phyloP scores from a whole-genome alignment of 1,140 invertebrate genomes.

The Ceratina australensis region DNA sequence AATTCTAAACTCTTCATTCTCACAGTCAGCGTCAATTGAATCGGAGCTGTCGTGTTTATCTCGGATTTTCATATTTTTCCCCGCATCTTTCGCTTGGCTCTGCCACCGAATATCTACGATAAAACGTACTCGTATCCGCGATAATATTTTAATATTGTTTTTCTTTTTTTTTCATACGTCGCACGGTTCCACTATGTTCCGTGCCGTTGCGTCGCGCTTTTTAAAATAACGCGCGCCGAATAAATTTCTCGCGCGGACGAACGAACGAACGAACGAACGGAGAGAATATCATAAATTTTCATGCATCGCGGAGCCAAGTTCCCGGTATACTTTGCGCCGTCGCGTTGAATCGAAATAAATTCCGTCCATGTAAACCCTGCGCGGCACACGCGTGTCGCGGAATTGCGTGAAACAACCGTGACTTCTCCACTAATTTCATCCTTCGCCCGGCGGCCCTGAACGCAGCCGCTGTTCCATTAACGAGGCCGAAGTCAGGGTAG shows the following conservation, averaged over 20 bases:
- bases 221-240: conserved; percentile 41
- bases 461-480: background rate
- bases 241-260: conserved; percentile 38
- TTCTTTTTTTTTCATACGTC: background rate
- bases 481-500: no score
- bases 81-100: background rate
- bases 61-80: conserved; percentile 13
- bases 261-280: conserved; percentile 16
- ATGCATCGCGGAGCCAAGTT: conserved; percentile 22
- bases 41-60: background rate
- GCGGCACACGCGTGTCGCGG: background rate
- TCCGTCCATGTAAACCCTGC: conserved; percentile 7
- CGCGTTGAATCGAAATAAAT: conserved; percentile 32
- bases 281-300: conserved; percentile 37
- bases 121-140: conserved; percentile 4
- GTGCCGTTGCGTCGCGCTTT: conserved; percentile 36
- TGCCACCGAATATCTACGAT: conserved; percentile 1
- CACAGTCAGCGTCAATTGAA: no score
- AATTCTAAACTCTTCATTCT: no score
- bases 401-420: conserved; percentile 14
- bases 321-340: conserved; percentile 23
- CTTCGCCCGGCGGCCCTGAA: background rate
- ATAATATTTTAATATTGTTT: conserved; percentile 47
- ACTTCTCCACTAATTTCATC: conserved; percentile 20
- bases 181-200: conserved; percentile 1